Conservation (phyloP, 1,140 invertebrate genomes). For the Drosophila lacertosa region DNA sequence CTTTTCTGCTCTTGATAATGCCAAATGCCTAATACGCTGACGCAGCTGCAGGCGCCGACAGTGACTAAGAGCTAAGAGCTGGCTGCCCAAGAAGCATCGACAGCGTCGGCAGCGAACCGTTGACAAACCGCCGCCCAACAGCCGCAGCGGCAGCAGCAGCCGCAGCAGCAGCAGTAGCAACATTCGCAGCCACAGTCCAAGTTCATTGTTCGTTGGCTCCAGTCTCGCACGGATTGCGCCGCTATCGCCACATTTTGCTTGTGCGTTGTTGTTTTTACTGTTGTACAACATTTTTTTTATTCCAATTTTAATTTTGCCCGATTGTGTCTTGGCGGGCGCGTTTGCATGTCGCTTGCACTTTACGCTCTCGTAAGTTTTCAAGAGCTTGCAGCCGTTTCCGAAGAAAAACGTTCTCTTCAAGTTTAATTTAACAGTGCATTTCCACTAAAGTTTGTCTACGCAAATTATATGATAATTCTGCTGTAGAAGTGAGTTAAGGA, state of each 20-base stretch:
- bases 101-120: constrained; percentile 62
- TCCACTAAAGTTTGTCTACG: neutral
- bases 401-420: neutral
- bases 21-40: constrained; percentile 52
- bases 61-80: constrained; percentile 58
- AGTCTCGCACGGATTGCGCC: constrained; percentile 49
- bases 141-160: constrained; percentile 1
- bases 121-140: constrained; percentile 52
- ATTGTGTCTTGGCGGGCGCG: constrained; percentile 27
- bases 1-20: constrained; percentile 67
- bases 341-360: constrained; percentile 29
- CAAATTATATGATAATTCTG: neutral
- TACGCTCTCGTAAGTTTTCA: constrained; percentile 46
- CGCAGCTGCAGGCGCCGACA: constrained; percentile 22
- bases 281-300: constrained; percentile 28
- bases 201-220: constrained; percentile 75
- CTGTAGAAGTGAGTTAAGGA: neutral
- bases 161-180: neutral
- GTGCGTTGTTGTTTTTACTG: constrained; percentile 27
- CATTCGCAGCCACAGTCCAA: constrained; percentile 57
- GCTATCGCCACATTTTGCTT: constrained; percentile 38
- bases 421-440: constrained; percentile 4
- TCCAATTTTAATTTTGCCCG: constrained; percentile 40
- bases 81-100: constrained; percentile 29
- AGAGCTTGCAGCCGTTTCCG: neutral